Conservation (phyloP, 2,113 vertebrate genomes). For the Pithys albifrons region DNA sequence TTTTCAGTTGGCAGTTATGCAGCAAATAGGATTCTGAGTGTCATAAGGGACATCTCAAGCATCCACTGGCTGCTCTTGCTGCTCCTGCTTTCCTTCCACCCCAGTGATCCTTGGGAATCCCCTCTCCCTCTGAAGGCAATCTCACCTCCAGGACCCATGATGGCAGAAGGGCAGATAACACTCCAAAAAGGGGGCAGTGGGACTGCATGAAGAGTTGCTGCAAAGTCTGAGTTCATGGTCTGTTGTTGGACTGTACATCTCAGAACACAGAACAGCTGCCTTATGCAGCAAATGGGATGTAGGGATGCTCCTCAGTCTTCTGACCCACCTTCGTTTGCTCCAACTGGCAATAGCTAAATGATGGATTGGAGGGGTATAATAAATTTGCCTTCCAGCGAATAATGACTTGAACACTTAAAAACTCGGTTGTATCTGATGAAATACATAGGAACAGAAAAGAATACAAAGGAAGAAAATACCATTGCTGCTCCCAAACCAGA, state of each 20-base stretch:
- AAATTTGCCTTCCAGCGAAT: conserved; percentile 1
- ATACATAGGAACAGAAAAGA: background rate
- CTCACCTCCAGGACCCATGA: background rate
- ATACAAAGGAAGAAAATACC: background rate
- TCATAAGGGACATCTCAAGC: background rate
- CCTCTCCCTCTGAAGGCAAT: background rate
- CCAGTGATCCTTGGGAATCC: background rate
- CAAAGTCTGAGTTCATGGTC: background rate
- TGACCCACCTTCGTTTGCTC: background rate
- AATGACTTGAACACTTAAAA: background rate
- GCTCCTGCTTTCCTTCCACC: background rate
- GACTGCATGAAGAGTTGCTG: background rate
- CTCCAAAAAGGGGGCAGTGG: background rate
- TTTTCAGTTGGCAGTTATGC: background rate
- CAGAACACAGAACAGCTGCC: background rate
- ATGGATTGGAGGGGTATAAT: background rate
- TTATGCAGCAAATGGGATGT: background rate
- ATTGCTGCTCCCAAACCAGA: background rate
- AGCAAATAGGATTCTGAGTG: background rate
- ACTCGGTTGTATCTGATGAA: background rate
- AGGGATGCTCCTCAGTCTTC: background rate
- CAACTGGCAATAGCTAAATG: background rate
- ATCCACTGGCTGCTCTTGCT: background rate
- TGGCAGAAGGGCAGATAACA: background rate
- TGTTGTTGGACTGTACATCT: background rate